These are phyloP conservation scores for Gouania willdenowi DNA, from an alignment of 2,797 vertebrate species.

Conservation along the genomic window DNA sequence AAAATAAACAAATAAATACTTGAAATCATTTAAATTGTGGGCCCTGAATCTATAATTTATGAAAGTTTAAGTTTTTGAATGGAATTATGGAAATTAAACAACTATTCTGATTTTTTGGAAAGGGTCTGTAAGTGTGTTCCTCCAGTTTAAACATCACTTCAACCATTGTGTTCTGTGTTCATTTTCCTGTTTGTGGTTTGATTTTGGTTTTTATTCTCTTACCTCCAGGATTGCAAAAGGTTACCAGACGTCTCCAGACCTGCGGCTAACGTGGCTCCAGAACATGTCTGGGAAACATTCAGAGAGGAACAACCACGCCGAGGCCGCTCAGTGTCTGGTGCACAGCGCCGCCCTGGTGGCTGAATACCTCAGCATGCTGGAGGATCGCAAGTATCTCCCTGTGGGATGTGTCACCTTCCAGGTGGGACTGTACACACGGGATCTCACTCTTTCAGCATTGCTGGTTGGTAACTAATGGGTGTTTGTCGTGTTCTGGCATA, in stretches of 20 bases:
- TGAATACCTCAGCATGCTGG: slow-evolving; percentile 97
- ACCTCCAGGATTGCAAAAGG: slow-evolving; percentile 93
- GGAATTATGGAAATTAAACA: too few species aligned
- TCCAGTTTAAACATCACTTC: too few species aligned
- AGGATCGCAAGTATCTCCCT: slow-evolving; percentile 96
- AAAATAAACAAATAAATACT: too few species aligned
- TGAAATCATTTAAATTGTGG: too few species aligned
- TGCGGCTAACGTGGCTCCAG: slow-evolving; percentile 95
- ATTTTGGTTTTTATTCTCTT: not conserved
- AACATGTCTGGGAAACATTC: slow-evolving; percentile 99
- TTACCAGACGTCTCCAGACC: slow-evolving; percentile 96
- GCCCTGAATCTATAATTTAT: too few species aligned
- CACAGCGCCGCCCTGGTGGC: slow-evolving; percentile 98
- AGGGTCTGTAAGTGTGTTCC: too few species aligned
- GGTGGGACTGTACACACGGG: slow-evolving; percentile 71
- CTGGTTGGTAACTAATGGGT: too few species aligned
- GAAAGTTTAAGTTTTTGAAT: too few species aligned
- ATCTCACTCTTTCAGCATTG: too few species aligned
- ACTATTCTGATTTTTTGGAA: too few species aligned
- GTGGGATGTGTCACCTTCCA: slow-evolving; percentile 98
- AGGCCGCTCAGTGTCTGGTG: slow-evolving; percentile 95
- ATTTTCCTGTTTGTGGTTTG: not conserved
- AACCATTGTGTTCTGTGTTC: too few species aligned
- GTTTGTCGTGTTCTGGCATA: not conserved
- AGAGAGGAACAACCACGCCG: slow-evolving; percentile 93